phyloP scores from a whole-genome alignment of 2,888 invertebrate genomes.

The Drosophila cognata region DNA sequence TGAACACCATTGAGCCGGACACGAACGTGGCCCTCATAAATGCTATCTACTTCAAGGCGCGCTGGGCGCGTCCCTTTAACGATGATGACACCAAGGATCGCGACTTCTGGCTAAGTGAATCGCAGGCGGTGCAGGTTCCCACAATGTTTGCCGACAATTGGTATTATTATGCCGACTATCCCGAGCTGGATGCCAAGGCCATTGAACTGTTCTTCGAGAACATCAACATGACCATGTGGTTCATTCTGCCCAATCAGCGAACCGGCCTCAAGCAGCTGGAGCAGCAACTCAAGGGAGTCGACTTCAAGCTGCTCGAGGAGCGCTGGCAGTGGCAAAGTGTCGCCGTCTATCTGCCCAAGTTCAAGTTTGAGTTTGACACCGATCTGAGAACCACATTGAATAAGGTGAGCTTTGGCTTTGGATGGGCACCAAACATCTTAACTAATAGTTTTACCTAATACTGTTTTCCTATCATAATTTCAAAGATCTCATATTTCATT shows the following conservation, averaged over 20 bases:
- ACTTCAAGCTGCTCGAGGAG: constrained; percentile 86
- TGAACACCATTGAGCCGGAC: constrained; percentile 87
- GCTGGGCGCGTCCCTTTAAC: constrained; percentile 91
- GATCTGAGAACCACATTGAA: constrained; percentile 87
- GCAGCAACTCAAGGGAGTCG: constrained; percentile 87
- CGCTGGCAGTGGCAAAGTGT: constrained; percentile 86
- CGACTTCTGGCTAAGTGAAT: constrained; percentile 88
- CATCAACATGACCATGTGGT: constrained; percentile 90
- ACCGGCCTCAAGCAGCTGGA: constrained; percentile 89
- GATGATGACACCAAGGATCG: constrained; percentile 86
- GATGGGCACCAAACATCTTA: too few species aligned
- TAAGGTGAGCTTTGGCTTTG: constrained; percentile 86
- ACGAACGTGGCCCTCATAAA: constrained; percentile 92
- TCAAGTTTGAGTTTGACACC: constrained; percentile 91
- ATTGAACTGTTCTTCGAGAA: constrained; percentile 91
- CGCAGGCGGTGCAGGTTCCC: constrained; percentile 86
- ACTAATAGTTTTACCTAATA: background rate
- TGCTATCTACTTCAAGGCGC: constrained; percentile 94
- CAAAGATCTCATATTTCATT: background rate
- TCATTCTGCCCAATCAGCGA: constrained; percentile 90
- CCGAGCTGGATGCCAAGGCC: constrained; percentile 87
- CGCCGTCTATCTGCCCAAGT: constrained; percentile 90
- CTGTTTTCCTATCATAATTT: background rate
- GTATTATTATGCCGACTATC: constrained; percentile 86
- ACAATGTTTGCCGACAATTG: constrained; percentile 89